Evolutionary conservation across 2,113 vertebrate species (phyloP).

Genomic region (Odobenus rosmarus): DNA sequence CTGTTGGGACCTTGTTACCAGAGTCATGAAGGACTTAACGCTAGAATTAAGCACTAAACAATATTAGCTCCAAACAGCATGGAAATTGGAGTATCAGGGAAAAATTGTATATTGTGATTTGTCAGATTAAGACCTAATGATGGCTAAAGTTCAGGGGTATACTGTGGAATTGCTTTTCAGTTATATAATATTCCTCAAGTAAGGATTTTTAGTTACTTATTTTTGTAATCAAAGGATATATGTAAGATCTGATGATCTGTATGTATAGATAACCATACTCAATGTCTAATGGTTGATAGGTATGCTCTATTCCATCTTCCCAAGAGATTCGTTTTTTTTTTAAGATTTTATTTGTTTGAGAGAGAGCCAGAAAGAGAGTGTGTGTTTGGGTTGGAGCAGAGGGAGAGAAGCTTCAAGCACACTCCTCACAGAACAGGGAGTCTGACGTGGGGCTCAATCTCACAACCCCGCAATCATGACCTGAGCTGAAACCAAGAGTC

Average conservation of each 20-base stretch:
- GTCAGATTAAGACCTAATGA: not conserved
- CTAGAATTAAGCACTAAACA: not conserved
- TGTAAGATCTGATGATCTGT: not conserved
- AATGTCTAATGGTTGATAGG: not conserved
- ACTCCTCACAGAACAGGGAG: not conserved
- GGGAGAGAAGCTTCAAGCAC: not conserved
- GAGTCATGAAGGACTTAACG: not conserved
- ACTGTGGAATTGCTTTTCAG: not conserved
- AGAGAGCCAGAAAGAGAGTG: not conserved
- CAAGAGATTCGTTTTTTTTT: not conserved
- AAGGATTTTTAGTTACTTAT: constrained; percentile 14
- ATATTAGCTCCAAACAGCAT: not conserved
- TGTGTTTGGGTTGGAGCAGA: not conserved
- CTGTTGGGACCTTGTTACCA: not conserved
- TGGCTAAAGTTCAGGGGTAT: not conserved
- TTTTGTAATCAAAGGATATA: not conserved
- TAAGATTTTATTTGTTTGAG: not conserved
- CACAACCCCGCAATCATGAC: not conserved
- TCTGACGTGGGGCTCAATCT: not conserved
- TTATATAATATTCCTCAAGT: not conserved
- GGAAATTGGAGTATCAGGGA: not conserved
- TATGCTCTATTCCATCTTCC: not conserved
- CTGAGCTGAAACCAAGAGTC: not conserved
- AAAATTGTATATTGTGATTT: not conserved
- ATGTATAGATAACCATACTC: not conserved